A percentile compares a stretch with the other conserved stretches of the same genome.
These are phyloP conservation scores for Drymodes brunneopygia DNA, from an alignment of 2,113 vertebrate species.

Conservation along the genomic window DNA sequence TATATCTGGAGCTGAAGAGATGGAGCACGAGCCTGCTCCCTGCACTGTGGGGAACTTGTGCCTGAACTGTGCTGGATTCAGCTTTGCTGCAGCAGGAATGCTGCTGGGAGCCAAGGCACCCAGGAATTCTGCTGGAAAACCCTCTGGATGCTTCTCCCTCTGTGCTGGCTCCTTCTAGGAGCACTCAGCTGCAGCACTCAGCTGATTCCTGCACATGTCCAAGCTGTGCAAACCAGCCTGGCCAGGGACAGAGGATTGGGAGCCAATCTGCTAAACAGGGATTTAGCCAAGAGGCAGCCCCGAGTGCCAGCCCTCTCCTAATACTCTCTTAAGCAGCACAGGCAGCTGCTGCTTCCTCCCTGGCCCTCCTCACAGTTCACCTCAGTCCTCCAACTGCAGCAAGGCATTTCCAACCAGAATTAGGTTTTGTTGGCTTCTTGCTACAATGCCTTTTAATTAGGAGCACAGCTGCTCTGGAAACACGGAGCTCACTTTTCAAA, in stretches of 20 bases:
- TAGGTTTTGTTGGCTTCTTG: slow-evolving; percentile 6
- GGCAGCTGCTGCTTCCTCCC: neutral
- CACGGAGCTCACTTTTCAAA: slow-evolving; percentile 24
- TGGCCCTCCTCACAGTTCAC: neutral
- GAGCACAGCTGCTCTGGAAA: slow-evolving; percentile 42
- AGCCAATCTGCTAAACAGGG: slow-evolving; percentile 29
- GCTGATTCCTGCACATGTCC: neutral
- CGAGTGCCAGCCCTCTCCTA: neutral
- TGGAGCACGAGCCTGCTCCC: neutral
- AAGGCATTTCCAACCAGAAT: slow-evolving; percentile 23
- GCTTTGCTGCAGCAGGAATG: neutral
- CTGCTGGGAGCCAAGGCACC: neutral
- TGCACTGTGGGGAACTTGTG: fast-evolving
- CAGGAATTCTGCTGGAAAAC: neutral
- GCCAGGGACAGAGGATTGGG: neutral
- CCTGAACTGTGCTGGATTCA: neutral
- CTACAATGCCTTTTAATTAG: slow-evolving; percentile 71
- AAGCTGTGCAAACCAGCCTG: neutral
- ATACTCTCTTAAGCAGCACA: neutral
- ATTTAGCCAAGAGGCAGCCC: slow-evolving; percentile 33
- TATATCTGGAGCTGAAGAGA: neutral
- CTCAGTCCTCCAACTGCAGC: neutral
- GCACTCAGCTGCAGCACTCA: neutral
- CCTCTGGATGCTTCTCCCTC: neutral
- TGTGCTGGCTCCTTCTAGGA: neutral